Evolutionary conservation across 2,797 vertebrate species (phyloP), one percentile per base, ranked within the genome.

Genomic region (Harpagifer antarcticus): DNA sequence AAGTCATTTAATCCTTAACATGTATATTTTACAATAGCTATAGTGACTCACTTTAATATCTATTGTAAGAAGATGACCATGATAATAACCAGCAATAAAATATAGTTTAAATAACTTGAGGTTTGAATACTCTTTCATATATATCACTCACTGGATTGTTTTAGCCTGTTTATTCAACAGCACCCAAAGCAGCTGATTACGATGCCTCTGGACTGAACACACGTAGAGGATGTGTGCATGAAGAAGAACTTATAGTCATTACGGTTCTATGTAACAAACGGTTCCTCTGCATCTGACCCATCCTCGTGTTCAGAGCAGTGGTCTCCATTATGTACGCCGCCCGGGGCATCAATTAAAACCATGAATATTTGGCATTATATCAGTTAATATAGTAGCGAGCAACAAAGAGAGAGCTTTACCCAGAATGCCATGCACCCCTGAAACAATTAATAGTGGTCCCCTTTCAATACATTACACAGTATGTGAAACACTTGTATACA

Each of bases 1-100:
- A 2, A 69, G 45, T 57, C n/a, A n/a, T 67, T 68, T 57, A 50
- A 54, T 77, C 40, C 2, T 64, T 27, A 48, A n/a, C 2, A 20
- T 31, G 33, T 62, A 37, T 9, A 47, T 48, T 67, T 33, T 42
- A 49, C 2, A 42, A 64, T 59, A 58, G 49, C 43, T 3, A 27
- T 45, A 52, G 20, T 58, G 3, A 14, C 66, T 66, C 20, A 54
- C 40, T 52, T 19, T 52, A 59, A n/a, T 15, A 66, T n/a, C 5
- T 44, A 49, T 45, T 55, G 40, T 4, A 31, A 52, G 4, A 43
- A 44, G 5, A 27, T 5, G 19, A 58, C 1, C 7, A 17, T 47
- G 14, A 31, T 19, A 33, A 47, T 42, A 3, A 56, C 17, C 6
- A 9, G 40, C 6, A 9, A 60, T 62, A 54, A 4, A 37, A 27